phyloP scores from a whole-genome alignment of 2,113 vertebrate genomes.

The Scomber japonicus region DNA sequence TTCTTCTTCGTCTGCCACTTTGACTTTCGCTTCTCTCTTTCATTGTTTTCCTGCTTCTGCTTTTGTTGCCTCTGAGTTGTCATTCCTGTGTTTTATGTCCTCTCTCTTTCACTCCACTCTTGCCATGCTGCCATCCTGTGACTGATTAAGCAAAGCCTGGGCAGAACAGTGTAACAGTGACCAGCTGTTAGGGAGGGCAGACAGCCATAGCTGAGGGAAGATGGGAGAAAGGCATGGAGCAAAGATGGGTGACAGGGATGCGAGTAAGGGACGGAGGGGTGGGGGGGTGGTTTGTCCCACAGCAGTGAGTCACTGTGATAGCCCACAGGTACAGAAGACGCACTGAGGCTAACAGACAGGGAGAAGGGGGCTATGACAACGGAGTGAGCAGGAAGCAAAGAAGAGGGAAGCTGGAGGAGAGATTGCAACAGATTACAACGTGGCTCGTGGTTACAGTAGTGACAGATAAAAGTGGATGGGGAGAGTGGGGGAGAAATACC shows the following conservation, averaged over 20 bases:
- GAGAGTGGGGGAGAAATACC: neutral
- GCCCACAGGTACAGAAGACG: constrained; percentile 35
- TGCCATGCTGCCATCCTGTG: constrained; percentile 56
- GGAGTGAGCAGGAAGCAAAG: constrained; percentile 36
- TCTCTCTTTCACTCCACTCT: constrained; percentile 19
- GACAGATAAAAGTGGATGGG: constrained; percentile 17
- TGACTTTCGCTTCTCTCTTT: constrained; percentile 13
- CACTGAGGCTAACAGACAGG: constrained; percentile 33
- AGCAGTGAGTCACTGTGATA: constrained; percentile 51
- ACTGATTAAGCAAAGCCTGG: constrained; percentile 66
- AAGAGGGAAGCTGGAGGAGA: constrained; percentile 32
- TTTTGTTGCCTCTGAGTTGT: constrained; percentile 9
- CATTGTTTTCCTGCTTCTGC: neutral
- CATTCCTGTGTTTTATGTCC: constrained; percentile 12
- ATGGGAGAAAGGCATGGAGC: constrained; percentile 36
- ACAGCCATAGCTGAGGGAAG: constrained; percentile 40
- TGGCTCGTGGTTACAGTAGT: constrained; percentile 34
- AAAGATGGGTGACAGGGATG: constrained; percentile 16
- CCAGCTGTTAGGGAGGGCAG: constrained; percentile 66
- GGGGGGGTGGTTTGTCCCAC: constrained; percentile 18
- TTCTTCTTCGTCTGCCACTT: constrained; percentile 22
- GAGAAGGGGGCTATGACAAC: constrained; percentile 31
- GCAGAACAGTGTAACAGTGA: constrained; percentile 58
- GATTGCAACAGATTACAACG: constrained; percentile 48
- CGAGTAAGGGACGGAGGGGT: constrained; percentile 13